phyloP scores from a whole-genome alignment of 2,888 invertebrate species.

The Enoplolaimus lenunculus region DNA sequence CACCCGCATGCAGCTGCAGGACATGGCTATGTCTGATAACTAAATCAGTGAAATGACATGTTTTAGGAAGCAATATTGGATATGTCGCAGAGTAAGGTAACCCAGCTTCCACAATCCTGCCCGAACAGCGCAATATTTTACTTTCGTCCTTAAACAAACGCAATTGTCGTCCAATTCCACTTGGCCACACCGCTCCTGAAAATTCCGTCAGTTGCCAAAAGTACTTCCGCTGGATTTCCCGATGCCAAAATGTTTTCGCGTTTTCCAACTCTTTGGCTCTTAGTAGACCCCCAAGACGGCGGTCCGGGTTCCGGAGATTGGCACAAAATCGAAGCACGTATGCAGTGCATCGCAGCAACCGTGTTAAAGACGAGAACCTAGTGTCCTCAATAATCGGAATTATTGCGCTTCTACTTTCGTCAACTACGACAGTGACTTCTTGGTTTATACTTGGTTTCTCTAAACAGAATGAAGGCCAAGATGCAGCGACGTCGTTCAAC shows the following conservation, averaged over 20 bases:
- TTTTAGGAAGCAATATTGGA: conserved; percentile 8
- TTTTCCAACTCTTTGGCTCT: not conserved
- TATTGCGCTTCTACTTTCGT: not conserved
- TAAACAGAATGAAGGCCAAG: not conserved
- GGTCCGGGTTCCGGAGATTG: not conserved
- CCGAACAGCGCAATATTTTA: conserved; percentile 6
- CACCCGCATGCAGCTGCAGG: not conserved
- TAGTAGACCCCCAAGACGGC: not conserved
- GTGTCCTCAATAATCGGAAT: not conserved
- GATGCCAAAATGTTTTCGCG: not conserved
- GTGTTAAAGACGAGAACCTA: not conserved
- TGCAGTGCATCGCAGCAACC: not conserved
- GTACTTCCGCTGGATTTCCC: conserved; percentile 4
- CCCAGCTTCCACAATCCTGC: not conserved
- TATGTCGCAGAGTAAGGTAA: not conserved
- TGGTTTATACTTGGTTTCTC: not conserved
- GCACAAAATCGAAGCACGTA: not conserved
- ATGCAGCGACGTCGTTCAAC: conserved; percentile 14
- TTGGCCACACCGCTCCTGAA: not conserved
- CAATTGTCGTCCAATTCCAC: not conserved
- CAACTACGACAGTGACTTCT: not conserved
- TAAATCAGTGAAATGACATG: not conserved
- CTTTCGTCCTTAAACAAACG: not conserved
- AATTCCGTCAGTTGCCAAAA: not conserved
- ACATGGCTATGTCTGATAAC: not conserved